Conservation (phyloP, 2,888 invertebrate genomes). For the Torymus auratus region DNA sequence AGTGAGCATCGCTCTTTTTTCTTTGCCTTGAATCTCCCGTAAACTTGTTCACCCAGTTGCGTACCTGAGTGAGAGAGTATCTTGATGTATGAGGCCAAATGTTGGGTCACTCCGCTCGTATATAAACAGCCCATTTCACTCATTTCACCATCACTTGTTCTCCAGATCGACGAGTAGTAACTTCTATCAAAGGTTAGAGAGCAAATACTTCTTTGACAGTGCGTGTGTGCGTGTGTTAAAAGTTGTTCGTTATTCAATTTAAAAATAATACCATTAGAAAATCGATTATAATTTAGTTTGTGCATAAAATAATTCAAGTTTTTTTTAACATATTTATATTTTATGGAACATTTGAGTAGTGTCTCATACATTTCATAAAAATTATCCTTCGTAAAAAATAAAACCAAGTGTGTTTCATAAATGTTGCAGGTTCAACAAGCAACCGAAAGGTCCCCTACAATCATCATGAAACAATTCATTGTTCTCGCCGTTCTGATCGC, state of each 20-base stretch:
- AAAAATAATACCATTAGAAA: too few relatives aligned
- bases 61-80: background rate
- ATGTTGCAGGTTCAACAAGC: background rate
- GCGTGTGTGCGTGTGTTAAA: too few relatives aligned
- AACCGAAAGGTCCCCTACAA: background rate
- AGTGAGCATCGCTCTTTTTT: conserved; percentile 22
- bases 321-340: too few relatives aligned
- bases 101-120: conserved; percentile 46
- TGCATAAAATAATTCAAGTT: too few relatives aligned
- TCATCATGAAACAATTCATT: conserved; percentile 68
- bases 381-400: too few relatives aligned
- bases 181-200: conserved; percentile 17
- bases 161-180: conserved; percentile 3
- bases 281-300: too few relatives aligned
- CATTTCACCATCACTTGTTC: conserved; percentile 7
- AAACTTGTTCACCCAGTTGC: conserved; percentile 4
- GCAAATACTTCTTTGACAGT: background rate
- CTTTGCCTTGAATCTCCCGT: background rate
- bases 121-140: conserved; percentile 49
- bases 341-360: too few relatives aligned
- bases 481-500: conserved; percentile 69
- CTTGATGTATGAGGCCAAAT: conserved; percentile 34
- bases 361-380: too few relatives aligned
- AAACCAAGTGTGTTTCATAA: too few relatives aligned
- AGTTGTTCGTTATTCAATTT: too few relatives aligned